Evolutionary conservation across 2,113 vertebrate species (phyloP).

Genomic region (Cochlearius cochlearius): DNA sequence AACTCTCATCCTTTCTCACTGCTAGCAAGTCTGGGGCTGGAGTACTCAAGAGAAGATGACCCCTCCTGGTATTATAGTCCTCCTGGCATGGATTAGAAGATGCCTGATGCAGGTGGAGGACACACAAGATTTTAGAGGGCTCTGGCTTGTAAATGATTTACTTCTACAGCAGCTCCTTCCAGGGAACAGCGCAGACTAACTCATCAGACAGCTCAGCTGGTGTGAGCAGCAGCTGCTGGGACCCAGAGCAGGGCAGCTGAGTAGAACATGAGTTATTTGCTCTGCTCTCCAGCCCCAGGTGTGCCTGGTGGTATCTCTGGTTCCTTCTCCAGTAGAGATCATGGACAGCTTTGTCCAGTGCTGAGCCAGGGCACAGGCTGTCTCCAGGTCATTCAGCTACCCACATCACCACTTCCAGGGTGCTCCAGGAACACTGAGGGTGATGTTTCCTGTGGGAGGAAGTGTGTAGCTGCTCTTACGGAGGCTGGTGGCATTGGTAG

Average conservation of each 20-base stretch:
- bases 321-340: background rate
- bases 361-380: background rate
- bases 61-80: background rate
- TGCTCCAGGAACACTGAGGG: background rate
- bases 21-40: background rate
- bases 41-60: background rate
- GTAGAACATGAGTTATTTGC: background rate
- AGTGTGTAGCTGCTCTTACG: background rate
- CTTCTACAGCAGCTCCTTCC: background rate
- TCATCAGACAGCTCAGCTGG: background rate
- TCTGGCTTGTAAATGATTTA: background rate
- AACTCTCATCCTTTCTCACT: background rate
- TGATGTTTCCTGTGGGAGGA: background rate
- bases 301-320: background rate
- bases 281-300: rapidly evolving
- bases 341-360: background rate
- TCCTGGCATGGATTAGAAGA: background rate
- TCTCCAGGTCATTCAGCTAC: background rate
- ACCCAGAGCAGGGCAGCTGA: background rate
- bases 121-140: background rate
- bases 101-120: background rate
- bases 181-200: background rate
- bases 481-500: background rate
- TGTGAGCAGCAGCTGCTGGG: background rate
- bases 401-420: background rate